Conservation (phyloP, 2,797 vertebrate genomes). For the Bradypus variegatus region DNA sequence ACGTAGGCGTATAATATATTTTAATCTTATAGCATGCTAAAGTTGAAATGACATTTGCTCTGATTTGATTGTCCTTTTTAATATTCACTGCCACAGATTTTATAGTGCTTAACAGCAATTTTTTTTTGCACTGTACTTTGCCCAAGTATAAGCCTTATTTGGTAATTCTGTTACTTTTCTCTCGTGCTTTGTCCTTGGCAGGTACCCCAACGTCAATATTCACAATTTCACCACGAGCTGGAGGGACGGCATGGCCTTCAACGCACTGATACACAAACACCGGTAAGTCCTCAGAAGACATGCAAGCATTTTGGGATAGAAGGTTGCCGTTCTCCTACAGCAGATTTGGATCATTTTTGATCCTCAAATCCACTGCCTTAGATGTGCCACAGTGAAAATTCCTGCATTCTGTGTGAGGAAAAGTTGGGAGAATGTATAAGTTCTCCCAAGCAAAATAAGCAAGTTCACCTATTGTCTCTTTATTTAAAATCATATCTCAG, state of each 20-base stretch:
- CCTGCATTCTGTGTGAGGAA: neutral
- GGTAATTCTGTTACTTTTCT: slow-evolving; percentile 25
- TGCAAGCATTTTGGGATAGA: neutral
- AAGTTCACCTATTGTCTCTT: neutral
- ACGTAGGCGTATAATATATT: neutral
- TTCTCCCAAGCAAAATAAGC: neutral
- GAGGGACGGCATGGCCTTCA: slow-evolving; percentile 96
- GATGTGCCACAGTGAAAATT: neutral
- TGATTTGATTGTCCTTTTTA: neutral
- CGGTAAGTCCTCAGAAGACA: slow-evolving; percentile 64
- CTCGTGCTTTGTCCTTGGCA: slow-evolving; percentile 59
- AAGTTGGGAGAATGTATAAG: neutral
- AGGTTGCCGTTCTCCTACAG: neutral
- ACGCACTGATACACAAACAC: slow-evolving; percentile 94
- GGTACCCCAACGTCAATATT: slow-evolving; percentile 94
- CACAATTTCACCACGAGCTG: slow-evolving; percentile 94
- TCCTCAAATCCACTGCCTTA: neutral
- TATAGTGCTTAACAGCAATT: neutral
- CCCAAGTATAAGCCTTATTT: neutral
- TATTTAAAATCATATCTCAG: slow-evolving; percentile 33
- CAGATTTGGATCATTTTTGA: neutral
- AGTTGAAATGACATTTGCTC: neutral
- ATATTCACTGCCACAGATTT: neutral
- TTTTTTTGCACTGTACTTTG: neutral
- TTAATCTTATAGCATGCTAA: neutral